Percentiles rank a stretch among this genome's conserved stretches.
Conservation (phyloP, 2,113 vertebrate species). For the Grammomys surdaster region DNA sequence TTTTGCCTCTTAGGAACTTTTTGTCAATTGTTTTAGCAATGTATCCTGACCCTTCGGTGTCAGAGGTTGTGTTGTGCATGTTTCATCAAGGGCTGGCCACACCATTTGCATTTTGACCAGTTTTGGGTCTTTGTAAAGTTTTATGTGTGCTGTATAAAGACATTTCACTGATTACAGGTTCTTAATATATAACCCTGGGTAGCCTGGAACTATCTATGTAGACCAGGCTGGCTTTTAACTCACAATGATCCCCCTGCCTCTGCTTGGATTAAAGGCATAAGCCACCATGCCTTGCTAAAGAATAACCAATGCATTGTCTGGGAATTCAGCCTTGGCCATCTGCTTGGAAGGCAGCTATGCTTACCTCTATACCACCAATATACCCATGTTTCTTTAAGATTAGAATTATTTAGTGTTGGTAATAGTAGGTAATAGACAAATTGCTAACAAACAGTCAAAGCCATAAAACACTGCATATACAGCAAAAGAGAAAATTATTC, state of each 20-base stretch:
- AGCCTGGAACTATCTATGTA: background rate
- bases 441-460: background rate
- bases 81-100: background rate
- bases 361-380: conserved; percentile 82
- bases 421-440: background rate
- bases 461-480: background rate
- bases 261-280: background rate
- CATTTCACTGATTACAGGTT: background rate
- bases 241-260: background rate
- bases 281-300: background rate
- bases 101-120: background rate
- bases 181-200: background rate
- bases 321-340: conserved; percentile 83
- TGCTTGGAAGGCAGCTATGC: conserved; percentile 89
- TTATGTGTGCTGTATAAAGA: background rate
- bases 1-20: background rate
- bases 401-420: background rate
- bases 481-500: background rate
- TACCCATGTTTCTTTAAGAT: background rate
- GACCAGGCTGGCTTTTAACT: background rate
- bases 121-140: background rate
- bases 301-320: conserved; percentile 64
- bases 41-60: background rate
- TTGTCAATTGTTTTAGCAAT: background rate
- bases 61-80: background rate